Base-by-base conservation (phyloP, 2,888 invertebrate species). In the Ophion ventricosus region DNA sequence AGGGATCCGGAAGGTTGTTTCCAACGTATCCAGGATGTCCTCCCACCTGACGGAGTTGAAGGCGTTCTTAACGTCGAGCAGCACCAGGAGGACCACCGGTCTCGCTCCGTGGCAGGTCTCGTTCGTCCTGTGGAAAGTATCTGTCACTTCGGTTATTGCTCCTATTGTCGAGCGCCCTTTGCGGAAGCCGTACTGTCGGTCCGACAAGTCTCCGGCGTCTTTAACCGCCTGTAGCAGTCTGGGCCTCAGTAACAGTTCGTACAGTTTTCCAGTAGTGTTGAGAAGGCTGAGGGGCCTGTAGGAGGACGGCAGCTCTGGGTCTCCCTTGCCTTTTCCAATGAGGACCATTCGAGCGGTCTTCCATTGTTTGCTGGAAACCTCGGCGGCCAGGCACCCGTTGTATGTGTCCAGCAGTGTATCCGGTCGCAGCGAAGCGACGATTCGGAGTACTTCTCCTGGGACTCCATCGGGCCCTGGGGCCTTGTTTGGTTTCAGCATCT, bases 221-320 rank as follows among this genome's bases (percentile, higher is more conserved):
- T 85, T 86, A 0, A 89, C n/a, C 43, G 83, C 70, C 20, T 75
- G 54, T n/a, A 61, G 17, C 43, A 91, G 57, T 64, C 89, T 86
- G 20, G 43, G 59, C 23, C 85, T 86, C 10, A 61, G 61, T 25
- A 61, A 25, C 5, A 25, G 26, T 61, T 26, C 26, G 26, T 25
- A 61, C 25, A 61, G 61, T 61, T 61, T 61, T 35, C 88, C 90
- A 17, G 88, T 20, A 5, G 81, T 79, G 20, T 87, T 87, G 3
- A 89, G 80, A 35, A 91, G 77, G 76, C 89, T 88, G 7, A 91
- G 88, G 8, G 90, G 89, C 61, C 90, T 81, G 40, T 80, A 87
- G 54, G 87, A 69, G 20, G 83, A 84, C 25, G 87, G 81, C 56
- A 64, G 0, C 80, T 74, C 25, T 67, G 57, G 7, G 54, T n/a